phyloP scores from a whole-genome alignment of 1,140 invertebrate species.

The Portunus trituberculatus region DNA sequence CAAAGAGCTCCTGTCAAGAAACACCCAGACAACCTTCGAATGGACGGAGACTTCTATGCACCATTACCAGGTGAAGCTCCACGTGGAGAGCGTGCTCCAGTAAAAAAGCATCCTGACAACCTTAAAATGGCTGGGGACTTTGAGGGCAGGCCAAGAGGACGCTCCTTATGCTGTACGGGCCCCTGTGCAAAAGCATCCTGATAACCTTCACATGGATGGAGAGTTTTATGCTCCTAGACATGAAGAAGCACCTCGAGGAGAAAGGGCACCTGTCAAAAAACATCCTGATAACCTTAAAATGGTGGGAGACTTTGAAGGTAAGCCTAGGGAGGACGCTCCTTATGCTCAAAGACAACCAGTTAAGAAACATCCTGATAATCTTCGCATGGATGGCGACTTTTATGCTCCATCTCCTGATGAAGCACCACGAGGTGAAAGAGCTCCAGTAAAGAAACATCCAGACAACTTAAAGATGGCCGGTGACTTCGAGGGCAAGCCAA shows the following conservation, averaged over 20 bases:
- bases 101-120: conserved; percentile 71
- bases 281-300: conserved; percentile 13
- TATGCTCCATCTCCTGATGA: neutral
- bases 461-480: conserved; percentile 36
- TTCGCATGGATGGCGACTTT: conserved; percentile 48
- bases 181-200: conserved; percentile 7
- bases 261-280: conserved; percentile 34
- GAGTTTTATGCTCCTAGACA: conserved; percentile 17
- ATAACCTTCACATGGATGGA: conserved; percentile 37
- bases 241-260: conserved; percentile 28
- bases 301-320: conserved; percentile 27
- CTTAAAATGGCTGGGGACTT: conserved; percentile 46
- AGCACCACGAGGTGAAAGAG: neutral
- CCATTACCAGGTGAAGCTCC: conserved; percentile 58
- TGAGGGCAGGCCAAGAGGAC: conserved; percentile 29
- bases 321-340: neutral
- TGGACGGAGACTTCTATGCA: conserved; percentile 71
- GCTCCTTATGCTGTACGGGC: conserved; percentile 19
- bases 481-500: conserved; percentile 36
- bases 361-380: neutral
- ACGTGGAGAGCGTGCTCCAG: conserved; percentile 59
- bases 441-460: neutral
- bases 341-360: neutral
- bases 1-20: conserved; percentile 57
- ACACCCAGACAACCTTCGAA: conserved; percentile 67